Evolutionary conservation across 1,140 invertebrate species (phyloP).

Genomic region (Rhagoletis zephyria): DNA sequence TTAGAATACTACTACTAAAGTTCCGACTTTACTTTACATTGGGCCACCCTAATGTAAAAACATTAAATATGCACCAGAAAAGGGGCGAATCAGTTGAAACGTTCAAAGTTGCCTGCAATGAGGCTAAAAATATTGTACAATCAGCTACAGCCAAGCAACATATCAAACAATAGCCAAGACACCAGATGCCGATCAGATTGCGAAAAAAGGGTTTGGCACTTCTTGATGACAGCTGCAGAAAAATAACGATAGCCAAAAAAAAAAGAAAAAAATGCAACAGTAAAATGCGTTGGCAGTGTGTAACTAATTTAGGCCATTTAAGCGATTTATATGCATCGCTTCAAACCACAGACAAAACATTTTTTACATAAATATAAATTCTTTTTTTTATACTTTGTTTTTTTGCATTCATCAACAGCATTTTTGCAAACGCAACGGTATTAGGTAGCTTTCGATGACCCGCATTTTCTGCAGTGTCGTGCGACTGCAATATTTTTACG

Average conservation of each 20-base stretch:
- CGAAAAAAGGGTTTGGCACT: constrained; percentile 41
- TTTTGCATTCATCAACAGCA: background rate
- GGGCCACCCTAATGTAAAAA: too few species aligned
- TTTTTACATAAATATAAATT: background rate
- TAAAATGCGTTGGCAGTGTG: constrained; percentile 21
- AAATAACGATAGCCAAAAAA: background rate
- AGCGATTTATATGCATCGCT: constrained; percentile 40
- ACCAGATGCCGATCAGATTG: constrained; percentile 26
- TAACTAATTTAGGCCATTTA: constrained; percentile 48
- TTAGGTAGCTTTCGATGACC: background rate
- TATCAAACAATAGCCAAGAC: background rate
- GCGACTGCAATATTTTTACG: background rate
- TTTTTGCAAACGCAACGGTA: background rate
- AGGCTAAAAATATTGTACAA: background rate
- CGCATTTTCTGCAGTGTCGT: background rate
- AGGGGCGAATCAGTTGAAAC: constrained; percentile 29
- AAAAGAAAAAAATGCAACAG: background rate
- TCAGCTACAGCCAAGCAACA: background rate
- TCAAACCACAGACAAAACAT: background rate
- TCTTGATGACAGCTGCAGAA: constrained; percentile 8
- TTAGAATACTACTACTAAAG: too few species aligned
- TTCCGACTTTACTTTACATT: too few species aligned
- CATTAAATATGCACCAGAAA: background rate
- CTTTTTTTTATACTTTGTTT: background rate
- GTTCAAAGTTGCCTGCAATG: constrained; percentile 3